Evolutionary conservation across 2,113 vertebrate genomes (phyloP), one percentile per base, ranked within the genome.

Genomic region (Athene noctua): DNA sequence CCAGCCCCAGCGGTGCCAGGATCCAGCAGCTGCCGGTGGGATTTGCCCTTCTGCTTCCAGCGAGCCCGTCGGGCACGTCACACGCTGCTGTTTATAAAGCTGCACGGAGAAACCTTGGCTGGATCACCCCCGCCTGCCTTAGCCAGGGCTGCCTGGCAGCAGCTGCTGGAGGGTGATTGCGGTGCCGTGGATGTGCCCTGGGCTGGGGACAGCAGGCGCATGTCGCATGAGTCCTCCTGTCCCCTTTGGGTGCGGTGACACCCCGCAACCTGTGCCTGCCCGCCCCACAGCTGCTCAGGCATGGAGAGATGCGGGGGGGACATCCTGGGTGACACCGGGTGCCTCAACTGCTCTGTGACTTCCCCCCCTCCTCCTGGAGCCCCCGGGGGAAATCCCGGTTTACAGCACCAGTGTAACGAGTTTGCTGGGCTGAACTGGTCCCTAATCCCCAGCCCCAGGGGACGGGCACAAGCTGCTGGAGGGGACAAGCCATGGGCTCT

Each of bases 61-160:
- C 1, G 8, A 58, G 29, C 23, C 57, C 9, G 0, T 1, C 3
- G 82, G 79, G 38, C 44, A 29, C 0, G 0, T 15, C 18, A 11
- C 42, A 49, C 0, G 0, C 2, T 10, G 80, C 42, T 61, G 51
- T 38, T 82, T 36, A 26, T 55, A 65, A n/a, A 70, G 66, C 80
- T 36, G 22, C 2, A 1, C 0, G 4, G 77, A 77, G 52, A 44
- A 83, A 49, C 9, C 38, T 36, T 9, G 88, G 36, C 6, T 1
- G 10, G 77, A n/a, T 80, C 42, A 12, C 49, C 36, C 77, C 75
- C 1, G 2, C 10, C 54, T 87, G 63, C 79, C 79, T 88, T 18
- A 26, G 65, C 47, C 58, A 52, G 44, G 63, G 57, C 51, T 59
- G 30, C 29, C 46, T 38, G 77, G 75, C 80, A 88, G 70, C 47